Evolutionary conservation across 2,797 vertebrate species (phyloP), one percentile per base, ranked within the genome.

Genomic region (Peromyscus eremicus): DNA sequence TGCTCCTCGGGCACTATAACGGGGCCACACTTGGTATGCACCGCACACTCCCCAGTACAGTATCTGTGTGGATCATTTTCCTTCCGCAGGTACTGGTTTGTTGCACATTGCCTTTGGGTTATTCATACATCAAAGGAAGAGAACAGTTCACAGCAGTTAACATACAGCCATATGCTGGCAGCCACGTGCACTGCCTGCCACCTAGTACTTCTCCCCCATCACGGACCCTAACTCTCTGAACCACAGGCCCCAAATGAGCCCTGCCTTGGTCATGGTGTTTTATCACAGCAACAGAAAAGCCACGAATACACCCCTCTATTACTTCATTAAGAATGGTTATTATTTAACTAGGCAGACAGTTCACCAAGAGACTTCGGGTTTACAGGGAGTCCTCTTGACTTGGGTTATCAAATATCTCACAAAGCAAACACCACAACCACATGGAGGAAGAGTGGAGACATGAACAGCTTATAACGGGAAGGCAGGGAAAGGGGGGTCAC

Each of bases 11-110:
- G 99, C 14, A 99, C 99, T 5, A 98, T 75, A 52, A 99, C 98
- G 0, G 99, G 99, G 60, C 99, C 99, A 32, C 99, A 99, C 0
- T 98, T 99, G 0, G 99, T 99, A 83, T 99, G 97, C 8, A 98
- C 97, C 4, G 99, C 99, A 60, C 99, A 99, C 52, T 99, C 99
- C 46, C 98, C 99, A 96, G 99, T 99, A 94, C 99, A 99, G 97
- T 99, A 99, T 27, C 99, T 99, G 75, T 99, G 99, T 79, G 99
- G 99, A 84, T 99, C 99, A 92, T 99, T 99, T 98, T 99, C 99
- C 98, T 99, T 99, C 98, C 99, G 98, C 96, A 99, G 98, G 97
- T 99, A 99, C 55, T 99, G 99, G 97, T 99, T 99, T 97, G 99
- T 99, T 0, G 98, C 98, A 97, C 99, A 99, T 98, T 99, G 99